phyloP scores from a whole-genome alignment of 1,140 invertebrate genomes.

The Diploscapter pachys region DNA sequence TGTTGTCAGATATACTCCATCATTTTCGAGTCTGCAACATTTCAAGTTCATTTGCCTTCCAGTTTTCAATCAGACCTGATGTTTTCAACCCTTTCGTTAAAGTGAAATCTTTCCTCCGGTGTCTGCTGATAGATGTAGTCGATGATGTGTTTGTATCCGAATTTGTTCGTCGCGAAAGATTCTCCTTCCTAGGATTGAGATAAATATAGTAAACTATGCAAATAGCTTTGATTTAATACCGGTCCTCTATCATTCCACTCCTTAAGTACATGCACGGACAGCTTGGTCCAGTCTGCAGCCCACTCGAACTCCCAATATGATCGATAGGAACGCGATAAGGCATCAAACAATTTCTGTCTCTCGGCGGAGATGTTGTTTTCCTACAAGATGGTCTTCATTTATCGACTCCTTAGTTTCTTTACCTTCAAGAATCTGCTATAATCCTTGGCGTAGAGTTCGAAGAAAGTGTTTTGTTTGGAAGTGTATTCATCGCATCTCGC shows the following conservation, averaged over 20 bases:
- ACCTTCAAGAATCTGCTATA: slow-evolving; percentile 22
- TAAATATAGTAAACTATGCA: no score
- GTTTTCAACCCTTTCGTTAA: slow-evolving; percentile 21
- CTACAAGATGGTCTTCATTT: not conserved
- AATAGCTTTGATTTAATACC: not conserved
- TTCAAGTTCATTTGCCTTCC: not conserved
- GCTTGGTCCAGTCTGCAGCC: slow-evolving; percentile 32
- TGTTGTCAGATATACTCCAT: not conserved
- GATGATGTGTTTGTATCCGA: slow-evolving; percentile 25
- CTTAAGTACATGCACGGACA: slow-evolving; percentile 23
- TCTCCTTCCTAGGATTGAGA: slow-evolving; percentile 7
- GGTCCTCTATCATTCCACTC: slow-evolving; percentile 30
- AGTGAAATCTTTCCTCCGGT: slow-evolving; percentile 11
- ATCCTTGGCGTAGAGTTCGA: slow-evolving; percentile 20
- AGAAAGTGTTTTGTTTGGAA: slow-evolving; percentile 19
- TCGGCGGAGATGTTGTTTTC: slow-evolving; percentile 23
- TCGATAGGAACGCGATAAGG: slow-evolving; percentile 20
- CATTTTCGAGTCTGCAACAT: slow-evolving; percentile 3
- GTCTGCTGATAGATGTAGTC: slow-evolving; percentile 16
- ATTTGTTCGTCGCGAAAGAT: slow-evolving; percentile 29
- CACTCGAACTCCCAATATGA: slow-evolving; percentile 37
- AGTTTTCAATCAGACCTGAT: slow-evolving; percentile 14
- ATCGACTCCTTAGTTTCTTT: slow-evolving; percentile 7
- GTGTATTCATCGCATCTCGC: slow-evolving; percentile 19
- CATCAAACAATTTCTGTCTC: slow-evolving; percentile 21